Evolutionary conservation across 92 coral and sea anemone species (phyloP).

Genomic region (Hydrozoanthus gracilis): DNA sequence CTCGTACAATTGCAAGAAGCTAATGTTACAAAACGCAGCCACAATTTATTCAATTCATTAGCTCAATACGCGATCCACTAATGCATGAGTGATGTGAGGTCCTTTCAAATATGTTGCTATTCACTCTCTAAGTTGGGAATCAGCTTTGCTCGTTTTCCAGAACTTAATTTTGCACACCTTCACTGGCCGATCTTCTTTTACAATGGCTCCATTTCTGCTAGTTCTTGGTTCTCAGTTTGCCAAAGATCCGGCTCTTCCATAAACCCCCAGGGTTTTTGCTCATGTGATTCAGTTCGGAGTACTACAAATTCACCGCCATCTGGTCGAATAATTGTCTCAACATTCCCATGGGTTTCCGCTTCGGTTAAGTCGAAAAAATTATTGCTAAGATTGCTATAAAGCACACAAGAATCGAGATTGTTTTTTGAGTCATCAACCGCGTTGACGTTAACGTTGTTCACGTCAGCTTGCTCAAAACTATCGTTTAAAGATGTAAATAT

Average conservation of each 20-base stretch:
- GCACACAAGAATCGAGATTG: neutral
- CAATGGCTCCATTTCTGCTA: neutral
- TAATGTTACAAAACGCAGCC: no score
- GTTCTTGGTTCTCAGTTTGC: neutral
- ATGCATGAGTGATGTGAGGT: no score
- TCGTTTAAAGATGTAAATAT: conserved; percentile 37
- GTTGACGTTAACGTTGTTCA: no score
- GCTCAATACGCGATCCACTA: no score
- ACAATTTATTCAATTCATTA: no score
- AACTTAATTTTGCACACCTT: no score
- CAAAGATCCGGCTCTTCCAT: neutral
- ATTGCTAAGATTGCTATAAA: neutral
- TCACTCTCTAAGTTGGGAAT: no score
- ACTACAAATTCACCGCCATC: conserved; percentile 20
- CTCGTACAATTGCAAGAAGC: no score
- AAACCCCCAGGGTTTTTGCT: neutral
- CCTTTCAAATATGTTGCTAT: no score
- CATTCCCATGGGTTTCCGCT: neutral
- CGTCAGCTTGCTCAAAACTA: conserved; percentile 31
- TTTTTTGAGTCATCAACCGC: neutral
- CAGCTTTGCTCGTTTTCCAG: no score
- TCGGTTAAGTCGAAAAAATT: neutral
- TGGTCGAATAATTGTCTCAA: conserved; percentile 6
- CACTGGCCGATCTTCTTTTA: no score
- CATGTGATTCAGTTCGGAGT: neutral